Conservation (phyloP, 2,113 vertebrate species). For the Aplodontia rufa region DNA sequence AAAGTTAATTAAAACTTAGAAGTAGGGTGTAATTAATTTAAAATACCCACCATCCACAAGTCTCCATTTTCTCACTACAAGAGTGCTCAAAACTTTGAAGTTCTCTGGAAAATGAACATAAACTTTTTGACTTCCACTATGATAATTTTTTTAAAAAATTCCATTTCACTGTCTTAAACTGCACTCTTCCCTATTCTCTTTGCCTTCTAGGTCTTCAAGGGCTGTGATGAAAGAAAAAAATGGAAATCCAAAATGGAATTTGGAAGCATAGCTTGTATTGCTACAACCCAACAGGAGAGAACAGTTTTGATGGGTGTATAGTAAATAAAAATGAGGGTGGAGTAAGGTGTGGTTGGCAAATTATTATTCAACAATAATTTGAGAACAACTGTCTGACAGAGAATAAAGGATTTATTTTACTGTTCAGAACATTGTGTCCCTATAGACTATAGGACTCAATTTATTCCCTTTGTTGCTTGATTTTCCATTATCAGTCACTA, state of each 20-base stretch:
- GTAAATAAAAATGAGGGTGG: background rate
- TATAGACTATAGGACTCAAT: background rate
- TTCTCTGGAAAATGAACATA: background rate
- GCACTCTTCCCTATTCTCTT: background rate
- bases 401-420: background rate
- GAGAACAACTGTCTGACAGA: background rate
- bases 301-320: background rate
- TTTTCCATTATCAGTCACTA: slow-evolving; percentile 5
- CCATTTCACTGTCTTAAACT: background rate
- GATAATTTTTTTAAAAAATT: background rate
- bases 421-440: background rate
- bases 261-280: background rate
- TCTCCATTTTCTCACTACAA: background rate
- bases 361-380: background rate
- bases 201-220: background rate
- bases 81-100: slow-evolving; percentile 18
- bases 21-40: background rate
- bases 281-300: background rate
- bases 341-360: accelerated
- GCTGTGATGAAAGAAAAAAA: background rate
- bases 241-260: background rate
- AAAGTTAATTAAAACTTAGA: background rate
- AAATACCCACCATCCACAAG: background rate
- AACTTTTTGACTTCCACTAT: background rate
- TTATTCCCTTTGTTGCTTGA: background rate